A percentile compares a stretch with the other conserved stretches of the same genome.
Evolutionary conservation across 1,140 invertebrate genomes (phyloP).

Genomic region (Mya arenaria): DNA sequence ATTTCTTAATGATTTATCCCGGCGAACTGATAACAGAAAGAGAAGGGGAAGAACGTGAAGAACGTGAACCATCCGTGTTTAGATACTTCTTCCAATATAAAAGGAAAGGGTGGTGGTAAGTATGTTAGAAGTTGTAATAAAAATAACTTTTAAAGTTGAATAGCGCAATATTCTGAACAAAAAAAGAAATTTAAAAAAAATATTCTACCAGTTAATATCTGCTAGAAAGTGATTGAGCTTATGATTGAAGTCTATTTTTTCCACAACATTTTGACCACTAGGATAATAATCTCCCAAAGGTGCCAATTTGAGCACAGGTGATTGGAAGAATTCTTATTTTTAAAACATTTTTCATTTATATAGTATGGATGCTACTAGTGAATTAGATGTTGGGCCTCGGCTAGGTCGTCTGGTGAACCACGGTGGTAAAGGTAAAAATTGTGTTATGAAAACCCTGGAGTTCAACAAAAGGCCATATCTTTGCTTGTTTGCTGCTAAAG

Average conservation of each 20-base stretch:
- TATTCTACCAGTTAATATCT: not conserved
- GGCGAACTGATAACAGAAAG: conserved; percentile 15
- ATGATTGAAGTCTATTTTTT: too few relatives aligned
- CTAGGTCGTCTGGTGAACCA: not conserved
- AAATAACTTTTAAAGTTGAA: not conserved
- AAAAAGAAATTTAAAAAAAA: not conserved
- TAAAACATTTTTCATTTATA: not conserved
- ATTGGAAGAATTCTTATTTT: not conserved
- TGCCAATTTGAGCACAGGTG: not conserved
- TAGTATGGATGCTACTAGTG: not conserved
- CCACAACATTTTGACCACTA: not conserved
- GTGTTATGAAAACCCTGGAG: conserved; percentile 1
- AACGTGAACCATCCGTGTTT: not conserved
- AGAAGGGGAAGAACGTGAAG: conserved; percentile 16
- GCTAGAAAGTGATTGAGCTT: not conserved
- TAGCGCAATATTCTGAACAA: not conserved
- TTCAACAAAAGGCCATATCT: not conserved
- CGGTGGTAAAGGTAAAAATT: not conserved
- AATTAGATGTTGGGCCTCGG: not conserved
- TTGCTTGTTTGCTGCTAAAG: conserved; percentile 10
- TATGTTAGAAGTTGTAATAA: not conserved
- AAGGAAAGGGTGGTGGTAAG: conserved; percentile 8
- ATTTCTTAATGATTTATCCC: not conserved
- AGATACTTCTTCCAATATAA: conserved; percentile 29
- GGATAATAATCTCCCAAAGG: not conserved